Conservation (phyloP, 2,113 vertebrate species). For the Chaetops frenatus region DNA sequence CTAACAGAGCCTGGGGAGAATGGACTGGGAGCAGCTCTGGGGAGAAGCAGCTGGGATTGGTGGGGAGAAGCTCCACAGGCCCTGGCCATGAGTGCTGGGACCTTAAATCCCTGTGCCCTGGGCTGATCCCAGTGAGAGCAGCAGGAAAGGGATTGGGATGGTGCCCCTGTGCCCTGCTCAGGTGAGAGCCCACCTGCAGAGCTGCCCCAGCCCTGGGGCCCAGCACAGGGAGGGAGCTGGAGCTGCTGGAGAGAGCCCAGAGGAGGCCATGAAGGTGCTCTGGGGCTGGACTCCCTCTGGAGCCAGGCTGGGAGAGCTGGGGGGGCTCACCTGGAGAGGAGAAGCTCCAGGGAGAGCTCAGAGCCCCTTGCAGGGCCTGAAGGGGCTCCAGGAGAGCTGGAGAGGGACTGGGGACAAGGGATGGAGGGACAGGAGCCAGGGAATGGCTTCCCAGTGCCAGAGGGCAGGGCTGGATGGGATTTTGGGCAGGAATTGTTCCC, state of each 20-base stretch:
- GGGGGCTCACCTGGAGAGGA: too few relatives aligned
- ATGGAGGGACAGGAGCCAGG: too few relatives aligned
- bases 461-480: too few relatives aligned
- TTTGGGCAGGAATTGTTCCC: too few relatives aligned
- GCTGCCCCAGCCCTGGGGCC: neutral
- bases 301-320: too few relatives aligned
- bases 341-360: too few relatives aligned
- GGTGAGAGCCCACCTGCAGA: neutral
- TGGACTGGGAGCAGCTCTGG: neutral
- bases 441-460: too few relatives aligned
- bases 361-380: too few relatives aligned
- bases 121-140: neutral
- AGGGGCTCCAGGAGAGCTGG: too few relatives aligned
- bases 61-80: neutral
- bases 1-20: neutral
- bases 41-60: neutral
- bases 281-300: too few relatives aligned
- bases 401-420: too few relatives aligned
- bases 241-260: neutral
- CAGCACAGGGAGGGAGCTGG: neutral
- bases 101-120: neutral
- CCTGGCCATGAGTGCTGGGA: neutral
- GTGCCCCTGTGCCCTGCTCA: rapidly evolving
- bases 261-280: too few relatives aligned
- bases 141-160: neutral